Percentiles rank a stretch among this genome's conserved stretches.
These are phyloP conservation scores for Tetheella fluctuosa DNA, from an alignment of 2,888 invertebrate genomes.

Conservation along the genomic window DNA sequence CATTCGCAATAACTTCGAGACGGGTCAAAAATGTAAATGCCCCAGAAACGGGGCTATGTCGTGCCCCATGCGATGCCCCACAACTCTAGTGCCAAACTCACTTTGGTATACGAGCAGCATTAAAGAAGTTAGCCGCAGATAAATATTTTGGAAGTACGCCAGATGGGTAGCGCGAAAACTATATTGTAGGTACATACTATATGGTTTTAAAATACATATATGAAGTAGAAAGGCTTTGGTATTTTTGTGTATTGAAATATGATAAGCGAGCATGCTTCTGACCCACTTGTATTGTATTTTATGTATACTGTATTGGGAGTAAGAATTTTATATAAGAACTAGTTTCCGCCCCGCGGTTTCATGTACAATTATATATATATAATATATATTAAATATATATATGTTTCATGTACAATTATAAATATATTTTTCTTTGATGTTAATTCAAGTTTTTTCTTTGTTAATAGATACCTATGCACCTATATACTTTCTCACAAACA, in stretches of 20 bases:
- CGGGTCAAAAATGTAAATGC: constrained; percentile 7
- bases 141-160: constrained; percentile 35
- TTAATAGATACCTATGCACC: too few relatives aligned
- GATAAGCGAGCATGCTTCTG: constrained; percentile 4
- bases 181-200: constrained; percentile 19
- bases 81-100: background rate
- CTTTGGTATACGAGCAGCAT: constrained; percentile 18
- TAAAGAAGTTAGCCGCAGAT: constrained; percentile 38
- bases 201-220: constrained; percentile 26
- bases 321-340: too few relatives aligned
- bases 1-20: background rate
- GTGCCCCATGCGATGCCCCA: constrained; percentile 2
- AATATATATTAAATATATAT: too few relatives aligned
- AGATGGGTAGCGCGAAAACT: constrained; percentile 24
- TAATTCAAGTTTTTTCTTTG: too few relatives aligned
- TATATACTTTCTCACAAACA: too few relatives aligned
- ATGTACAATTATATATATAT: too few relatives aligned
- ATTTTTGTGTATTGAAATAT: constrained; percentile 9
- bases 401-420: too few relatives aligned
- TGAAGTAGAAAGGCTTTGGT: constrained; percentile 2
- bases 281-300: background rate
- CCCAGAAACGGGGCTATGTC: constrained; percentile 2
- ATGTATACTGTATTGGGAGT: background rate
- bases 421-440: too few relatives aligned
- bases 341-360: too few relatives aligned